Conservation (phyloP, 2,888 invertebrate species). For the Cyrtodaria siliqua region DNA sequence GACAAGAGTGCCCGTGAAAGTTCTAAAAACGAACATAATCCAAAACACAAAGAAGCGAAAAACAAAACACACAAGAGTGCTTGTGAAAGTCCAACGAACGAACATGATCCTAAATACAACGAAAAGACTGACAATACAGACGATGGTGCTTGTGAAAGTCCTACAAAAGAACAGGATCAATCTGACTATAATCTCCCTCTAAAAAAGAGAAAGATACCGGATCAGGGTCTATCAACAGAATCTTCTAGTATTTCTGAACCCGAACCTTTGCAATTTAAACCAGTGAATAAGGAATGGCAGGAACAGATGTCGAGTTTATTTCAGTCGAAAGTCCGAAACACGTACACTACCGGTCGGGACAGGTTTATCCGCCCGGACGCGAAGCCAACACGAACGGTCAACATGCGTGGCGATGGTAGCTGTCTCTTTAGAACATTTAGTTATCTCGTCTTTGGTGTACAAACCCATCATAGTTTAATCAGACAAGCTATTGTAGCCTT, state of each 20-base stretch:
- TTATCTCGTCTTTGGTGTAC: conserved; percentile 2
- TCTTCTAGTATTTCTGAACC: not conserved
- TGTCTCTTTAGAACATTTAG: conserved; percentile 22
- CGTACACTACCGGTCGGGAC: conserved; percentile 6
- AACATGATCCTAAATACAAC: not conserved
- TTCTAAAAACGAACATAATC: too few species aligned
- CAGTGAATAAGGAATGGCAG: conserved; percentile 12
- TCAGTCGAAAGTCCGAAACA: conserved; percentile 10
- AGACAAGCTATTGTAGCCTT: conserved; percentile 19
- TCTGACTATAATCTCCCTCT: conserved; percentile 13
- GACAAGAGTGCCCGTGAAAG: conserved; percentile 1
- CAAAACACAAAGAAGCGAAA: too few species aligned
- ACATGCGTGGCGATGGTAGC: conserved; percentile 8
- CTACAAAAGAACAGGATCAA: conserved; percentile 7
- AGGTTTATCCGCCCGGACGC: not conserved
- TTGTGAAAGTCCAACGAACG: not conserved
- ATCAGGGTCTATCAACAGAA: conserved; percentile 4
- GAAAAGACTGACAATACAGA: not conserved
- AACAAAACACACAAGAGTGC: not conserved
- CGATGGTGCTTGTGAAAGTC: conserved; percentile 11
- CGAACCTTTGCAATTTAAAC: conserved; percentile 11
- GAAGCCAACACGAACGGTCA: not conserved
- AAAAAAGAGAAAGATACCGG: conserved; percentile 10
- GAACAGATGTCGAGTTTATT: conserved; percentile 15
- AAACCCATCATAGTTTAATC: conserved; percentile 2